Evolutionary conservation across 2,888 invertebrate genomes (phyloP).

Genomic region (Sesia apiformis): DNA sequence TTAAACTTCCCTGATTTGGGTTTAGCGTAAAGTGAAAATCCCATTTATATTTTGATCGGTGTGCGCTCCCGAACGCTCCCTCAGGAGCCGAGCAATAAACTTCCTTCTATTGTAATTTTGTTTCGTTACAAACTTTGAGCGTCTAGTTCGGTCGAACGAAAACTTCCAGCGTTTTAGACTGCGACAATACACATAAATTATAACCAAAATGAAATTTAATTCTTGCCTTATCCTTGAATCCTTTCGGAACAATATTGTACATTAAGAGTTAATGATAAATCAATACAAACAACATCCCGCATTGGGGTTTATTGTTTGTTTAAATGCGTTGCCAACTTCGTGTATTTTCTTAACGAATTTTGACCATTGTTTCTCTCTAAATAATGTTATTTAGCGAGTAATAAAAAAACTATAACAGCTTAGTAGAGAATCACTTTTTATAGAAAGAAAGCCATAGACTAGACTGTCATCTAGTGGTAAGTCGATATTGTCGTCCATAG

Average conservation of each 20-base stretch:
- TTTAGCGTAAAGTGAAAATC: slow-evolving; percentile 38
- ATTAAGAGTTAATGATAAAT: not conserved
- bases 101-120: slow-evolving; percentile 52
- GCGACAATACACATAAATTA: slow-evolving; percentile 49
- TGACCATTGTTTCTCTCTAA: not conserved
- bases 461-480: too few species aligned
- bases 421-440: too few species aligned
- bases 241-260: slow-evolving; percentile 1
- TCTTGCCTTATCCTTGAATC: slow-evolving; percentile 23
- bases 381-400: too few species aligned
- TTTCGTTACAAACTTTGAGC: slow-evolving; percentile 46
- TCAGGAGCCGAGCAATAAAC: slow-evolving; percentile 36
- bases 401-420: too few species aligned
- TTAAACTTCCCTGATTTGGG: slow-evolving; percentile 34
- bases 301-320: not conserved
- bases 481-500: too few species aligned
- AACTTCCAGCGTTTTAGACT: slow-evolving; percentile 49
- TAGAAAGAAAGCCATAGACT: too few species aligned
- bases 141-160: slow-evolving; percentile 32
- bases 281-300: not conserved
- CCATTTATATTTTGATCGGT: slow-evolving; percentile 47
- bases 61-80: slow-evolving; percentile 27
- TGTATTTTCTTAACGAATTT: not conserved
- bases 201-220: slow-evolving; percentile 50
- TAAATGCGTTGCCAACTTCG: not conserved